These are phyloP conservation scores for Anabas testudineus DNA, from an alignment of 2,797 vertebrate genomes.

Conservation along the genomic window DNA sequence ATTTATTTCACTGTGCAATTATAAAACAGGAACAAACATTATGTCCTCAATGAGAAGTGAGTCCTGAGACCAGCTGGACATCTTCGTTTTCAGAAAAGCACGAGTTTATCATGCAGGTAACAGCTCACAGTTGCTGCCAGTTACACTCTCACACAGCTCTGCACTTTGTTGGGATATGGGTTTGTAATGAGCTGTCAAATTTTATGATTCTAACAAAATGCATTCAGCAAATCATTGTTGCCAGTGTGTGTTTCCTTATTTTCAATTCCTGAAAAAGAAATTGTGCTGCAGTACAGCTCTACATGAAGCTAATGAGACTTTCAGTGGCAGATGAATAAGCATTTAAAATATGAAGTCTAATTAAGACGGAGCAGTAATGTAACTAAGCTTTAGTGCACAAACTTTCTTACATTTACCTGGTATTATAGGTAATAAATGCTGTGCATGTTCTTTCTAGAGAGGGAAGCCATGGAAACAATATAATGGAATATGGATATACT, in stretches of 20 bases:
- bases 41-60: no score
- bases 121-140: neutral
- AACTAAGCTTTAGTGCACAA: neutral
- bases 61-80: no score
- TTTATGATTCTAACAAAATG: neutral
- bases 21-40: no score
- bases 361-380: neutral
- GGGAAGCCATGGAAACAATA: neutral
- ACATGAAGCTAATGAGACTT: neutral
- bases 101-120: neutral
- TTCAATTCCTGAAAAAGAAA: neutral
- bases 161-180: neutral
- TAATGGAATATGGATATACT: slow-evolving; percentile 6
- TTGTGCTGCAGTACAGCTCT: neutral
- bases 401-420: no score
- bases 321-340: neutral
- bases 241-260: neutral
- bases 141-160: neutral
- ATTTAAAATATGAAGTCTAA: neutral
- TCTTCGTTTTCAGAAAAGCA: neutral
- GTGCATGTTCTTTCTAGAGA: neutral
- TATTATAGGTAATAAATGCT: neutral
- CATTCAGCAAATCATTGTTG: neutral
- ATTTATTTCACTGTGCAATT: no score
- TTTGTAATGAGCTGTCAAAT: neutral